Conservation (phyloP, 2,113 vertebrate species). For the Gymnocephalus cernua region DNA sequence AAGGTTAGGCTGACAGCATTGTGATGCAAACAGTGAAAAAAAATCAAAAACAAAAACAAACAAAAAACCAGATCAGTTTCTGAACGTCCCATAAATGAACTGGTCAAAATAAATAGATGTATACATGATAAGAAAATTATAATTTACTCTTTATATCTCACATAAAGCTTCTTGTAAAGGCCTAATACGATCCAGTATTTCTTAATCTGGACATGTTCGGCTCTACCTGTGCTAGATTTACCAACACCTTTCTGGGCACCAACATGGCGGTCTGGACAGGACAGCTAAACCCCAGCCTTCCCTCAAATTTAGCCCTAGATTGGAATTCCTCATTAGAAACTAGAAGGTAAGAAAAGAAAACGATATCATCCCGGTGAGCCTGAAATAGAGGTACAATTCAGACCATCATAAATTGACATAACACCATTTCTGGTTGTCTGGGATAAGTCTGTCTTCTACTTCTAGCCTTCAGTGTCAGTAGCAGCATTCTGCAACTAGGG, state of each 20-base stretch:
- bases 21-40: constrained; percentile 67
- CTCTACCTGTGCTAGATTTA: constrained; percentile 77
- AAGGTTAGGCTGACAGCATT: constrained; percentile 76
- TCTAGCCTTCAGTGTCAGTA: constrained; percentile 80
- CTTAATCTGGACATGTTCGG: constrained; percentile 70
- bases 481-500: constrained; percentile 90
- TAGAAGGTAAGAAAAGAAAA: constrained; percentile 23
- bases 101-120: constrained; percentile 94
- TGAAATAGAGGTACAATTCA: constrained; percentile 31
- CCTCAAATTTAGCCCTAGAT: constrained; percentile 81
- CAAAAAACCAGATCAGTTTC: constrained; percentile 64
- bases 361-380: constrained; percentile 34
- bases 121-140: constrained; percentile 91
- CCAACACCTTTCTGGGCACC: constrained; percentile 68
- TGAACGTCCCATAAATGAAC: constrained; percentile 84
- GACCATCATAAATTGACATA: constrained; percentile 11
- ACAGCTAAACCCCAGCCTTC: constrained; percentile 75
- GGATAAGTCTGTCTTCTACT: constrained; percentile 46
- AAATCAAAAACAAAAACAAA: constrained; percentile 40
- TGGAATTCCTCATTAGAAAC: constrained; percentile 79
- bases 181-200: constrained; percentile 72
- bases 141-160: constrained; percentile 89
- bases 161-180: constrained; percentile 86
- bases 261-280: constrained; percentile 66
- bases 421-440: constrained; percentile 21